Percentiles rank a stretch among this genome's conserved stretches.
Evolutionary conservation across 1,140 invertebrate genomes (phyloP).

Genomic region (Drosophila ironensis): DNA sequence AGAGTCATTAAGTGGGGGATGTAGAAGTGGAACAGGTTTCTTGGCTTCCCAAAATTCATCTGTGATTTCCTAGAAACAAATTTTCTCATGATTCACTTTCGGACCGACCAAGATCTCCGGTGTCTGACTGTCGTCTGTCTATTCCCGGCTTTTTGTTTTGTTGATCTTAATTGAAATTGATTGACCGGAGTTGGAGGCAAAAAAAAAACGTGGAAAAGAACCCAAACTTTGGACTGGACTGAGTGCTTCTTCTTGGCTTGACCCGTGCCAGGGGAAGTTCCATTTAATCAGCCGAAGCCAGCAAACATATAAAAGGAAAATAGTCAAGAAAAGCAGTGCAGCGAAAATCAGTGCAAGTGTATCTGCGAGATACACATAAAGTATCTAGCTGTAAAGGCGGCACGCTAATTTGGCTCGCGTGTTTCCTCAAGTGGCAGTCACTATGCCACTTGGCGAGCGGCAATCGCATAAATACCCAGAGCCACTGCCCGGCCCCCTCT

Average conservation of each 20-base stretch:
- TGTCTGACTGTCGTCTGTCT: not conserved
- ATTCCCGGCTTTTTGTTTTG: slow-evolving; percentile 3
- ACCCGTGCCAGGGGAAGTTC: slow-evolving; percentile 64
- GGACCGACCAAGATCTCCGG: not conserved
- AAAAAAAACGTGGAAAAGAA: not conserved
- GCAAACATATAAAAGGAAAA: slow-evolving; percentile 8
- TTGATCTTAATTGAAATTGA: slow-evolving; percentile 64
- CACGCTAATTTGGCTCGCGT: slow-evolving; percentile 78
- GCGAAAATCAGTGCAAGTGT: slow-evolving; percentile 59
- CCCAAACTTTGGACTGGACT: slow-evolving; percentile 14
- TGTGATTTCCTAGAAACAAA: slow-evolving; percentile 66
- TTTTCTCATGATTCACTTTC: slow-evolving; percentile 71
- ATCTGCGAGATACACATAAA: slow-evolving; percentile 62
- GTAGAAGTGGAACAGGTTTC: slow-evolving; percentile 41
- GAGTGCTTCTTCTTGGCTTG: slow-evolving; percentile 25
- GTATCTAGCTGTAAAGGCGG: slow-evolving; percentile 60
- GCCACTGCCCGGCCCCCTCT: not conserved
- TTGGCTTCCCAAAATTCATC: slow-evolving; percentile 63
- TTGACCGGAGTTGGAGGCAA: slow-evolving; percentile 34
- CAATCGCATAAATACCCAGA: slow-evolving; percentile 72
- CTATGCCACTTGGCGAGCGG: slow-evolving; percentile 73
- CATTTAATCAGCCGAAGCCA: slow-evolving; percentile 58
- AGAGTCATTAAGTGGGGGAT: slow-evolving; percentile 49
- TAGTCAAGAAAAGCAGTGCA: slow-evolving; percentile 7
- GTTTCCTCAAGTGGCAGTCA: slow-evolving; percentile 78